These are phyloP conservation scores for Todus mexicanus DNA, from an alignment of 2,797 vertebrate genomes.

Conservation along the genomic window DNA sequence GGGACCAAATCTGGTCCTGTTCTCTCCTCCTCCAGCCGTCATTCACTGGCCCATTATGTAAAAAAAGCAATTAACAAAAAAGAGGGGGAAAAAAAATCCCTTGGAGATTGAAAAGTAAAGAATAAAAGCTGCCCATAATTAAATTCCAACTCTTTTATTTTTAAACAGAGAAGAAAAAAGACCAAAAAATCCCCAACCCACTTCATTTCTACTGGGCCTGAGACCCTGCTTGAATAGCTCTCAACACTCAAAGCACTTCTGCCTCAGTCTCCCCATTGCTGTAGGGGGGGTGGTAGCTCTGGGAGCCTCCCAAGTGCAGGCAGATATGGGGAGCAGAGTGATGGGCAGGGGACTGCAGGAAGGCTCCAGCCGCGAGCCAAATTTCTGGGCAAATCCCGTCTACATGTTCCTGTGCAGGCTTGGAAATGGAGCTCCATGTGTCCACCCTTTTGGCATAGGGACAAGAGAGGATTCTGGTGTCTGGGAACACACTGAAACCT, in stretches of 20 bases:
- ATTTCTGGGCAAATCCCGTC: background rate
- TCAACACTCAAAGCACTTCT: accelerated
- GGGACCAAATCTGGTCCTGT: background rate
- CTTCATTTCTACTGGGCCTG: background rate
- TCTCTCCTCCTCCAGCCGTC: background rate
- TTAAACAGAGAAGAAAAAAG: background rate
- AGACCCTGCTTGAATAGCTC: background rate
- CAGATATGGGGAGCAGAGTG: background rate
- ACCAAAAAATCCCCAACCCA: background rate
- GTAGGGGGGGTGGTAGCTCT: too few relatives aligned
- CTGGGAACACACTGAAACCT: too few relatives aligned
- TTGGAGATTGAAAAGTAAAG: background rate
- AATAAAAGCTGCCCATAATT: background rate
- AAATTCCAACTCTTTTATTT: background rate
- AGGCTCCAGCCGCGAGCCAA: background rate
- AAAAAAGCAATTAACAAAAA: background rate
- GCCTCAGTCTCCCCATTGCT: background rate
- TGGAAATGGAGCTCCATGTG: background rate
- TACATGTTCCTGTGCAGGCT: accelerated
- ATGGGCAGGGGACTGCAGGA: accelerated
- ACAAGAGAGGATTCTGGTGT: background rate
- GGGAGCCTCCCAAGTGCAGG: background rate
- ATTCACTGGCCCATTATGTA: accelerated
- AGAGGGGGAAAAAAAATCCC: too few relatives aligned
- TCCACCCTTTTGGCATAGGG: accelerated